phyloP scores from a whole-genome alignment of 2,113 vertebrate species.

The Protomyctophum bolini region DNA sequence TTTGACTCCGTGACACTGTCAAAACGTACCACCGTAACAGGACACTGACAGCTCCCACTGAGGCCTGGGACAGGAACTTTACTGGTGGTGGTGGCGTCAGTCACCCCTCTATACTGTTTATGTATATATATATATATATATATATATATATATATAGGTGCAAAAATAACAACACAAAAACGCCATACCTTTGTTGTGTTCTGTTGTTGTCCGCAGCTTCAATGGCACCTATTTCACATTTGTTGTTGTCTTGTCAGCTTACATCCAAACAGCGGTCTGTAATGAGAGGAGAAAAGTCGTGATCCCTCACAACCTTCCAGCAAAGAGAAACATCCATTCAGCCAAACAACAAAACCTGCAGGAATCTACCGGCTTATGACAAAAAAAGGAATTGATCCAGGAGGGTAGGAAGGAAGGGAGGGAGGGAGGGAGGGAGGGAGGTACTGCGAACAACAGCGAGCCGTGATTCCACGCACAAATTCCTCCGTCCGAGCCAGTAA shows the following conservation, averaged over 20 bases:
- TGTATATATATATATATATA: too few species aligned
- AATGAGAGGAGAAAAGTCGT: slow-evolving; percentile 52
- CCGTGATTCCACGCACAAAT: slow-evolving; percentile 28
- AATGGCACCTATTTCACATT: slow-evolving; percentile 19
- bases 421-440: slow-evolving; percentile 14
- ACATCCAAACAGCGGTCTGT: slow-evolving; percentile 51
- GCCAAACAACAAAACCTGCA: neutral
- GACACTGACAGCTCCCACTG: slow-evolving; percentile 12
- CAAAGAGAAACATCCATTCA: neutral
- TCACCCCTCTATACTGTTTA: too few species aligned
- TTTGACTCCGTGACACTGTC: slow-evolving; percentile 33
- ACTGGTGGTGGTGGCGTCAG: neutral
- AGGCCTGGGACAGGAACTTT: slow-evolving; percentile 12
- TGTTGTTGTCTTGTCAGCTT: neutral
- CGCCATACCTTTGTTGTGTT: slow-evolving; percentile 48
- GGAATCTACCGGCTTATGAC: slow-evolving; percentile 22
- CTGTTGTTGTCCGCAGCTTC: slow-evolving; percentile 26
- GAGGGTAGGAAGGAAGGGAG: slow-evolving; percentile 1
- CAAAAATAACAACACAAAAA: neutral
- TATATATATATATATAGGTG: too few species aligned
- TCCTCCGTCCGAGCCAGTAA: slow-evolving; percentile 49
- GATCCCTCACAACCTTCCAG: slow-evolving; percentile 23
- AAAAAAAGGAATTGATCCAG: too few species aligned
- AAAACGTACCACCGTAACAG: slow-evolving; percentile 29
- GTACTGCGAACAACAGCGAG: slow-evolving; percentile 38